Base-by-base conservation (phyloP, 1,140 invertebrate species). In the Drosophila virilis region DNA sequence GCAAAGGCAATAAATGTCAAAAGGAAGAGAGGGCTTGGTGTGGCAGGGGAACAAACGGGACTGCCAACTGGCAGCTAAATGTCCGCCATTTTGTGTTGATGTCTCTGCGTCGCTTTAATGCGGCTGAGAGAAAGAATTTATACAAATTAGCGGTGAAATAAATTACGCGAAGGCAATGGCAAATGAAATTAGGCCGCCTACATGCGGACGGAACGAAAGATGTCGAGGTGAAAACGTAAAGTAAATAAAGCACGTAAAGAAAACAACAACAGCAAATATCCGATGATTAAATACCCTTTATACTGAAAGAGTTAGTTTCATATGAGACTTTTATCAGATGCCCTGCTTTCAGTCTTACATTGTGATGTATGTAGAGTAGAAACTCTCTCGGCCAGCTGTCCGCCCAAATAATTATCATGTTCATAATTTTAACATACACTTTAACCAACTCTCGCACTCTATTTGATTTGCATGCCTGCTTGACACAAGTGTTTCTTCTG, bases 91-190 rank as follows among this genome's bases (percentile, higher is more conserved):
- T 80, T 77, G 42, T 77, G 72, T 70, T 78, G 74, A 86, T 81
- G 74, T 55, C 65, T 66, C 42, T 46, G 33, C 50, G 77, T 60
- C 40, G 48, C 55, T 70, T 75, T 77, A 80, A 84, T 76, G 78
- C 70, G 61, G 54, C 73, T 57, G 68, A 69, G 74, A 28, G 52
- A 66, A 80, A 67, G 74, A 85, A 86, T 82, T 86, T 72, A 81
- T 86, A 82, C 71, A 86, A 86, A 86, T 86, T 86, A 79, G 83
- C 72, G 83, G 75, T 72, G 68, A 86, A 86, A 86, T 86, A 86
- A 81, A 86, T 86, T 74, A 80, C 51, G 42, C 66, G 65, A 43
- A 51, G 45, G 37, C 51, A 65, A 72, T 64, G 59, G 50, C 68
- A 51, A 79, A 86, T 88, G 71, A 77, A 86, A 82, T 83, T 88